These are phyloP conservation scores for Mechanitis messenoides DNA, from an alignment of 2,888 invertebrate species.

Conservation along the genomic window DNA sequence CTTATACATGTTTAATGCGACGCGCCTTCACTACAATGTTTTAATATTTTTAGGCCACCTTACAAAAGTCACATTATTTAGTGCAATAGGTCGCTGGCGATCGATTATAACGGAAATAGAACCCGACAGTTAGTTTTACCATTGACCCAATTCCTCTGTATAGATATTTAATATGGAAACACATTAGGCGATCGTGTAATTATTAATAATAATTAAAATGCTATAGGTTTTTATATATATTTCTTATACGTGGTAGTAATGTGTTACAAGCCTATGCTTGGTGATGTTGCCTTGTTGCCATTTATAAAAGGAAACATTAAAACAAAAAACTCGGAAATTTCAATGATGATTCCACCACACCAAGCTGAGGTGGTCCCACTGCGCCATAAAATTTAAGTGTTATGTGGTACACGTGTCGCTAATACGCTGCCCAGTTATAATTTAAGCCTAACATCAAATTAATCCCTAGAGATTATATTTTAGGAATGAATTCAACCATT, in stretches of 20 bases:
- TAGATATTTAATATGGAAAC: constrained; percentile 21
- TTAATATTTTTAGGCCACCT: constrained; percentile 65
- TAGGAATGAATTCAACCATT: constrained; percentile 7
- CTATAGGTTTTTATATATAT: not conserved
- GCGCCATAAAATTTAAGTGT: constrained; percentile 10
- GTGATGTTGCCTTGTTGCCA: no score
- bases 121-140: constrained; percentile 30
- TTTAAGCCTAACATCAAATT: constrained; percentile 17
- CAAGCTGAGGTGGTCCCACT: no score
- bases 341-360: no score
- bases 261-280: no score
- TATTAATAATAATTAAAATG: constrained; percentile 12
- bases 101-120: constrained; percentile 43
- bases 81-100: constrained; percentile 55
- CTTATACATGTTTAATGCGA: constrained; percentile 55
- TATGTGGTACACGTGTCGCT: constrained; percentile 7
- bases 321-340: no score
- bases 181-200: constrained; percentile 8
- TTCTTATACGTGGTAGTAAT: no score
- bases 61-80: constrained; percentile 45
- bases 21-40: constrained; percentile 41
- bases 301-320: no score
- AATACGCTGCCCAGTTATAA: constrained; percentile 7
- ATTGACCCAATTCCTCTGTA: constrained; percentile 33
- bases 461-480: constrained; percentile 10